A percentile compares a stretch with the other conserved stretches of the same genome.
These are phyloP conservation scores for Actenoides lindsayi DNA, from an alignment of 2,113 vertebrate genomes.

Conservation along the genomic window DNA sequence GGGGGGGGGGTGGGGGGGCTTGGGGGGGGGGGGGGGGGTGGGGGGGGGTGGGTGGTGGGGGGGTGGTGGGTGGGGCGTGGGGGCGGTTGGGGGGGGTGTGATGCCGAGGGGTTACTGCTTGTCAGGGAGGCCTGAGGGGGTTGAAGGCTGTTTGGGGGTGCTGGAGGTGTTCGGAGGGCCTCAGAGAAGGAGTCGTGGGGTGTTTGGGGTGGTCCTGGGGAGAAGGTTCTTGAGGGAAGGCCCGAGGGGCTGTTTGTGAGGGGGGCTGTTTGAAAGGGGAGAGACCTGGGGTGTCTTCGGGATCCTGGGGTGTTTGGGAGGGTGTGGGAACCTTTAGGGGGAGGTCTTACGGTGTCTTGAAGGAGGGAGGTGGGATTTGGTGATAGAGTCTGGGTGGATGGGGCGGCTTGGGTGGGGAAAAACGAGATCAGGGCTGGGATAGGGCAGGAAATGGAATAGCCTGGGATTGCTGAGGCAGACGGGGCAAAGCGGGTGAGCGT, in stretches of 20 bases:
- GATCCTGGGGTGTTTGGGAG: background rate
- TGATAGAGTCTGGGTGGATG: background rate
- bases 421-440: background rate
- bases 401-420: background rate
- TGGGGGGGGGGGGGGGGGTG: too few species aligned
- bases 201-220: accelerated
- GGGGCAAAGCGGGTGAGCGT: accelerated
- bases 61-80: too few species aligned
- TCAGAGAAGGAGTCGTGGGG: background rate
- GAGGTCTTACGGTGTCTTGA: background rate
- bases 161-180: background rate
- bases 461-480: background rate
- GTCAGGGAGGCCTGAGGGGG: background rate
- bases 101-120: background rate
- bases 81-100: too few species aligned
- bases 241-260: background rate
- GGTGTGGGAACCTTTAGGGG: accelerated
- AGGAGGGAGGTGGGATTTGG: background rate
- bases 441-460: background rate
- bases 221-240: too few species aligned
- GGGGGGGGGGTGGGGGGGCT: too few species aligned
- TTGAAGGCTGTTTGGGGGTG: background rate
- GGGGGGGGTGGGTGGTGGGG: too few species aligned
- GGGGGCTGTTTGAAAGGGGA: background rate
- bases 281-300: background rate